These are phyloP conservation scores for Periplaneta americana DNA, from an alignment of 1,140 invertebrate species.

Conservation along the genomic window DNA sequence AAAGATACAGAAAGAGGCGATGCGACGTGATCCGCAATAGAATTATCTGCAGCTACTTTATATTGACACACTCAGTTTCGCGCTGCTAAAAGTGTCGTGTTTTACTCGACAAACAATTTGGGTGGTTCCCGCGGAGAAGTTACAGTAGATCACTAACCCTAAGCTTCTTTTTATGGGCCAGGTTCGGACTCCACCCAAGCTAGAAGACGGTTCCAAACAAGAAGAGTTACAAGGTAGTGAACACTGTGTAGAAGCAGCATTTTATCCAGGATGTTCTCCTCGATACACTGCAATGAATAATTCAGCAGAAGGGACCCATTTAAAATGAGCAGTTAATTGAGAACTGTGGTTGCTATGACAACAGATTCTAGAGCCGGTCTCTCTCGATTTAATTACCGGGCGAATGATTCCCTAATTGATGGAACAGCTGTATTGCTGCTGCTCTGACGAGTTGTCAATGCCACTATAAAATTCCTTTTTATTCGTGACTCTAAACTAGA, in stretches of 20 bases:
- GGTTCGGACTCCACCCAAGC: background rate
- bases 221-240: background rate
- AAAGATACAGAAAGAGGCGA: no score
- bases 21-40: no score
- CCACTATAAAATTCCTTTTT: background rate
- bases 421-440: background rate
- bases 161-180: background rate
- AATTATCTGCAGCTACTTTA: no score
- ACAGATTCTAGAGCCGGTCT: background rate
- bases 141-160: background rate
- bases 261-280: background rate
- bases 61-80: no score
- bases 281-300: no score
- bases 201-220: background rate
- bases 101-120: background rate
- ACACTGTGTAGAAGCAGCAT: background rate
- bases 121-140: background rate
- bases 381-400: background rate
- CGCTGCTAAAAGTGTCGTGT: background rate
- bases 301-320: background rate
- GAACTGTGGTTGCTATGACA: background rate
- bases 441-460: background rate
- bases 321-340: background rate
- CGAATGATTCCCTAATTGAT: background rate
- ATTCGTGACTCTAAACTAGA: background rate